These are phyloP conservation scores for Luehdorfia chinensis DNA, from an alignment of 1,140 invertebrate genomes.

Conservation along the genomic window DNA sequence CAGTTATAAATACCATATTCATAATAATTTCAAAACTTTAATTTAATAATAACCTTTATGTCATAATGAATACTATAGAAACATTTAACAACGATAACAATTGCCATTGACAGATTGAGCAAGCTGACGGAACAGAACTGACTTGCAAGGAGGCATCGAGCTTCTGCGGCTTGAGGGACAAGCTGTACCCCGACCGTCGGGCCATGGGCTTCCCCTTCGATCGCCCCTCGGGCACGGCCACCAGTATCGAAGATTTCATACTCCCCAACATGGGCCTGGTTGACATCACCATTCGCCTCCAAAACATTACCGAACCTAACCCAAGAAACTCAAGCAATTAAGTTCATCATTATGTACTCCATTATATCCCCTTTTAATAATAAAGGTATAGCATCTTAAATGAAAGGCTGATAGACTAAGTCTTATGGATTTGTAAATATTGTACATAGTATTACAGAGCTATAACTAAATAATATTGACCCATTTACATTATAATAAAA, in stretches of 20 bases:
- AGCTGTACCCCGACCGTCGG: constrained; percentile 81
- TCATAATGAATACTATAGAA: too few relatives aligned
- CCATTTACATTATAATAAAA: constrained; percentile 26
- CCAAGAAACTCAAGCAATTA: constrained; percentile 51
- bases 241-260: constrained; percentile 78
- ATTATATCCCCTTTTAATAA: background rate
- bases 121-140: constrained; percentile 72
- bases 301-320: constrained; percentile 53
- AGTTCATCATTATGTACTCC: background rate
- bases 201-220: constrained; percentile 87
- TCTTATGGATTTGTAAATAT: constrained; percentile 30
- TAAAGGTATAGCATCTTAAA: constrained; percentile 20
- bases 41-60: too few relatives aligned
- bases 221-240: constrained; percentile 74
- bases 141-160: constrained; percentile 81
- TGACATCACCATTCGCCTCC: constrained; percentile 70
- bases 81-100: too few relatives aligned
- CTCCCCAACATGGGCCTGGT: constrained; percentile 78
- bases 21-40: too few relatives aligned
- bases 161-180: constrained; percentile 83
- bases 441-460: constrained; percentile 34
- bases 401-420: constrained; percentile 40
- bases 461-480: constrained; percentile 30
- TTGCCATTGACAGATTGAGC: constrained; percentile 60
- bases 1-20: too few relatives aligned